phyloP scores from a whole-genome alignment of 2,888 invertebrate genomes.

The Lasioglossum villosulum region DNA sequence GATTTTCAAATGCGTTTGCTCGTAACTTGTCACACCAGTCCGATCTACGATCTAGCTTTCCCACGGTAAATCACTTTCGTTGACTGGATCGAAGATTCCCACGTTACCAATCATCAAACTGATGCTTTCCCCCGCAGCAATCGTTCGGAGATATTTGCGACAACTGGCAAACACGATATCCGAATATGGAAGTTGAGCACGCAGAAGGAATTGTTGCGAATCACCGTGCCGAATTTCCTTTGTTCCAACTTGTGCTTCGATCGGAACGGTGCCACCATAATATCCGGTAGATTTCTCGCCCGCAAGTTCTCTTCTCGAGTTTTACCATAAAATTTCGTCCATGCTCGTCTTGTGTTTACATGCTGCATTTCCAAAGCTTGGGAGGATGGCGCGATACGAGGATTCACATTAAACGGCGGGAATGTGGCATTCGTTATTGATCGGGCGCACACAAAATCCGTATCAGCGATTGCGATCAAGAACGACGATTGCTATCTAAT shows the following conservation, averaged over 20 bases:
- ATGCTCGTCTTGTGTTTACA: neutral
- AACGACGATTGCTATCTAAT: constrained; percentile 90
- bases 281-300: constrained; percentile 87
- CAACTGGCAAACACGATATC: constrained; percentile 93
- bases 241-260: constrained; percentile 92
- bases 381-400: constrained; percentile 93
- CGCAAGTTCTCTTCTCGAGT: constrained; percentile 15
- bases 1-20: constrained; percentile 90
- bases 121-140: constrained; percentile 86
- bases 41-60: constrained; percentile 93
- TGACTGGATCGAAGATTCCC: neutral
- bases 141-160: constrained; percentile 94
- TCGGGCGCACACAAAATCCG: constrained; percentile 95
- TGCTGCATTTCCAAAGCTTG: constrained; percentile 85
- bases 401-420: constrained; percentile 93
- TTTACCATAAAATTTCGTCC: neutral
- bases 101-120: neutral
- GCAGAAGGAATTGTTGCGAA: constrained; percentile 92
- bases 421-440: constrained; percentile 92
- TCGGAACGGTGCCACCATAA: constrained; percentile 91
- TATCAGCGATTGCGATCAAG: constrained; percentile 92
- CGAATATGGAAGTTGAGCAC: constrained; percentile 93
- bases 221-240: constrained; percentile 94
- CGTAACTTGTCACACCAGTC: constrained; percentile 92
- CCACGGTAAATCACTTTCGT: constrained; percentile 88